phyloP scores from a whole-genome alignment of 2,888 invertebrate species.

The Seira ritae region DNA sequence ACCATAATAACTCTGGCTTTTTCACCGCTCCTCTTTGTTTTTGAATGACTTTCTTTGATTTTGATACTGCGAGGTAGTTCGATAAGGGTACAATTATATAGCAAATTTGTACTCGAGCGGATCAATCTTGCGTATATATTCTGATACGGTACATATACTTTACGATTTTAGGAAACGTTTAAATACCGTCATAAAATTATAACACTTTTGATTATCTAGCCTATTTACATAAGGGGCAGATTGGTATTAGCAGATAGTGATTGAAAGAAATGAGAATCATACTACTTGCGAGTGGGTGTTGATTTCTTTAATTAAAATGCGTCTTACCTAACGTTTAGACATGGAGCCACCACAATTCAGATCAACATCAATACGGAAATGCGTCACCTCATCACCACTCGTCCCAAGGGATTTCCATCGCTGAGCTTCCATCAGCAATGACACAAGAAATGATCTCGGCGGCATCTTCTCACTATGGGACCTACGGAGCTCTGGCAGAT shows the following conservation, averaged over 20 bases:
- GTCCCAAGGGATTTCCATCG: conserved; percentile 45
- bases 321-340: conserved; percentile 25
- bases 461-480: conserved; percentile 42
- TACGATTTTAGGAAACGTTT: conserved; percentile 48
- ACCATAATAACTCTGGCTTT: too few relatives aligned
- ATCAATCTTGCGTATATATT: conserved; percentile 33
- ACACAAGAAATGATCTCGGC: conserved; percentile 29
- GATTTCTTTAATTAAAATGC: conserved; percentile 7
- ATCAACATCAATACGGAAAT: conserved; percentile 59
- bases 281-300: not conserved
- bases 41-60: not conserved
- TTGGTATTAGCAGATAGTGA: too few relatives aligned
- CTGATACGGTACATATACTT: conserved; percentile 14
- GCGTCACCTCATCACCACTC: conserved; percentile 52
- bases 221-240: too few relatives aligned
- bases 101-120: conserved; percentile 49
- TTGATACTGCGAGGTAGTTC: conserved; percentile 6
- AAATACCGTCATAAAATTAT: conserved; percentile 51
- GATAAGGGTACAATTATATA: conserved; percentile 41
- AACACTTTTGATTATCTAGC: conserved; percentile 38
- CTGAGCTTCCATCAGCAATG: conserved; percentile 38
- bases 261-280: too few relatives aligned
- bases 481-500: conserved; percentile 36
- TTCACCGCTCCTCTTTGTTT: too few relatives aligned
- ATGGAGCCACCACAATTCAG: conserved; percentile 61